Conservation (phyloP, 1,140 invertebrate genomes). For the Trichonephila clavata region DNA sequence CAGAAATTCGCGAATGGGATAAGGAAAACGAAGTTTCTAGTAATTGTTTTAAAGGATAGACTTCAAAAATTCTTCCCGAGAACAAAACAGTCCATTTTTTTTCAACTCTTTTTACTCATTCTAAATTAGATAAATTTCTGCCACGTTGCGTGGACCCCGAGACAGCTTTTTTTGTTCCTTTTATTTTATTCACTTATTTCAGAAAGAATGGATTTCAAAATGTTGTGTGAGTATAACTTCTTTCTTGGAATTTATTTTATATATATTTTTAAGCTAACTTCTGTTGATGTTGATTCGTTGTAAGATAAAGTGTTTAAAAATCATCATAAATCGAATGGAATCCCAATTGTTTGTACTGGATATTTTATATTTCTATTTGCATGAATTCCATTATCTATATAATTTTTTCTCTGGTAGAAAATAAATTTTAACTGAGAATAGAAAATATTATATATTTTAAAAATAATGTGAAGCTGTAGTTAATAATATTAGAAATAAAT, state of each 20-base stretch:
- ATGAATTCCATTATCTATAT: no score
- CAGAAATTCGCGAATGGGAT: conserved; percentile 48
- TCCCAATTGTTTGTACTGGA: no score
- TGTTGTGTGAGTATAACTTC: not conserved
- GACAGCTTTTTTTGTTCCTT: conserved; percentile 20
- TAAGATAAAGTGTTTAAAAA: no score
- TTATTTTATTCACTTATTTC: conserved; percentile 41
- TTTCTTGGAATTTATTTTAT: conserved; percentile 1
- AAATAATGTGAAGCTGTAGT: no score
- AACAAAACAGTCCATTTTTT: conserved; percentile 28
- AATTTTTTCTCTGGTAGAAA: no score
- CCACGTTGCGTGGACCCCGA: not conserved
- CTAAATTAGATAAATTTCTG: conserved; percentile 59
- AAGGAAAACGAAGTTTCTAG: conserved; percentile 45
- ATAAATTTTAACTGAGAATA: no score
- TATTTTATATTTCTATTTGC: no score
- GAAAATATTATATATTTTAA: no score
- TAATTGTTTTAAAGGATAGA: conserved; percentile 63
- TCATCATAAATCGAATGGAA: no score
- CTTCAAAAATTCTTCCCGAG: conserved; percentile 46
- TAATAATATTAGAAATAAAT: no score
- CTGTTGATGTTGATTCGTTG: no score
- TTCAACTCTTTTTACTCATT: not conserved
- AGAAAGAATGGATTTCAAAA: conserved; percentile 33
- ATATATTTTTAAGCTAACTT: not conserved